Evolutionary conservation across 2,797 vertebrate genomes (phyloP).

Genomic region (Vespertilio murinus): DNA sequence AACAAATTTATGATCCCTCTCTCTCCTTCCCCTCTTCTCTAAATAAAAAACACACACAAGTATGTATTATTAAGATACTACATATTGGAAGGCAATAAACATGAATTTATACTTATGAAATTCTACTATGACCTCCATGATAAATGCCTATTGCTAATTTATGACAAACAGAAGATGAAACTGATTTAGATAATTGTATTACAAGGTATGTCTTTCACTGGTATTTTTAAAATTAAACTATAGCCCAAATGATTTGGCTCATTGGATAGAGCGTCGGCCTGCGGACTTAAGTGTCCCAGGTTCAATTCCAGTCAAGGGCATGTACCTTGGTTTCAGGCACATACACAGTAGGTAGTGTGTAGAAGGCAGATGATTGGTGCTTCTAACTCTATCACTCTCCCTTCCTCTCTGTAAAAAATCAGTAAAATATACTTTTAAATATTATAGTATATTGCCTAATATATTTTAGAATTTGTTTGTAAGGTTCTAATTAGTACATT

Average conservation of each 20-base stretch:
- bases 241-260: too few species aligned
- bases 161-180: neutral
- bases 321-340: too few species aligned
- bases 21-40: neutral
- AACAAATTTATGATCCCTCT: neutral
- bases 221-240: too few species aligned
- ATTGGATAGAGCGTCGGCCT: too few species aligned
- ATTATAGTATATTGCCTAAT: neutral
- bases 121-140: neutral
- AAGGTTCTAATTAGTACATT: neutral
- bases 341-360: too few species aligned
- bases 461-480: neutral
- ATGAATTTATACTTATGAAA: neutral
- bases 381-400: too few species aligned
- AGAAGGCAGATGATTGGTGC: too few species aligned
- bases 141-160: neutral
- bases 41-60: neutral
- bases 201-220: neutral
- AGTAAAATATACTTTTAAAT: too few species aligned
- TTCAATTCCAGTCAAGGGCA: too few species aligned
- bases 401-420: too few species aligned
- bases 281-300: too few species aligned
- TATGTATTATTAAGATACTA: neutral
- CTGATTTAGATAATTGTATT: slow-evolving; percentile 3
- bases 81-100: neutral